These are phyloP conservation scores for Chromobotia macracanthus DNA, from an alignment of 2,797 vertebrate genomes.

Conservation along the genomic window DNA sequence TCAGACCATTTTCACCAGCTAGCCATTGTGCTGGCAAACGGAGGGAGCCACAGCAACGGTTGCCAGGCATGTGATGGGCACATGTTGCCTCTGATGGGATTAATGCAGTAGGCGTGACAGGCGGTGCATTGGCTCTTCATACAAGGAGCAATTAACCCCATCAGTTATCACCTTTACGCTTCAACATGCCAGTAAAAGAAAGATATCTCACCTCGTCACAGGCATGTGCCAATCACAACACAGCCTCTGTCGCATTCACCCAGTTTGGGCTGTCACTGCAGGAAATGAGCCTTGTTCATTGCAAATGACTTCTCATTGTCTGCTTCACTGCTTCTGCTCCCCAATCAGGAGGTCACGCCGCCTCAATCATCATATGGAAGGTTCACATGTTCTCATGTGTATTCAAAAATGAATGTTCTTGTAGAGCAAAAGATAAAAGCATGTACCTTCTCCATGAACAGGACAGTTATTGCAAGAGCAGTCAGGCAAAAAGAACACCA, in stretches of 20 bases:
- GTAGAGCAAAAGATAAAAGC: neutral
- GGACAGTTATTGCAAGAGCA: neutral
- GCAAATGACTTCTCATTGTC: conserved; percentile 40
- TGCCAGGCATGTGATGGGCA: conserved; percentile 52
- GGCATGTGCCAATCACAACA: conserved; percentile 45
- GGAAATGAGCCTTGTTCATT: conserved; percentile 35
- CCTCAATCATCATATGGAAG: conserved; percentile 20
- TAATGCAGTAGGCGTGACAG: conserved; percentile 56
- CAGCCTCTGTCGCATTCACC: conserved; percentile 24
- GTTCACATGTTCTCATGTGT: neutral
- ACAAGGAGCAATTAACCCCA: conserved; percentile 61
- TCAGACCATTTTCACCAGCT: conserved; percentile 2
- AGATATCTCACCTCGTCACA: conserved; percentile 30
- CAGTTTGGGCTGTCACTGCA: conserved; percentile 35
- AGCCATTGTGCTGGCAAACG: conserved; percentile 6
- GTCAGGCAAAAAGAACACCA: neutral
- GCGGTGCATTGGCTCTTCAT: conserved; percentile 33
- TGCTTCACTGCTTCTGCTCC: conserved; percentile 24
- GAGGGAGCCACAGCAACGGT: conserved; percentile 45
- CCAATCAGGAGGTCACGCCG: conserved; percentile 39
- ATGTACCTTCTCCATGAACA: neutral
- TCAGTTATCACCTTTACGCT: conserved; percentile 53
- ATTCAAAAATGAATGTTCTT: neutral
- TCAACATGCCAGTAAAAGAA: conserved; percentile 47
- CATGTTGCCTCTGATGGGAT: conserved; percentile 53